These are phyloP conservation scores for Salmo trutta DNA, from an alignment of 2,797 vertebrate genomes.

Conservation along the genomic window DNA sequence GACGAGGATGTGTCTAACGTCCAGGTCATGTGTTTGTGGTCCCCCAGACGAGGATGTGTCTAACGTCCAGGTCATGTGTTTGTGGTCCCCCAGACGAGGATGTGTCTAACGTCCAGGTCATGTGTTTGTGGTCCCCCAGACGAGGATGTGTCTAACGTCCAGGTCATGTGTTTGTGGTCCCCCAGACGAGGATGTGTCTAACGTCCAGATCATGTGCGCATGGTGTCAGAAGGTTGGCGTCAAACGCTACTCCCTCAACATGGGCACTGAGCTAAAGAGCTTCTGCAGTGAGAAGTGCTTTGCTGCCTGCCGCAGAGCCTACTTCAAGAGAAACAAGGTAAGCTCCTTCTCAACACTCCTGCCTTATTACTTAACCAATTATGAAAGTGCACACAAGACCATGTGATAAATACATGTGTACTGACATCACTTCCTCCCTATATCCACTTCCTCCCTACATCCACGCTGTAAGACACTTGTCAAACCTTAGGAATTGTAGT, in stretches of 20 bases:
- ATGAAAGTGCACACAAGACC: not conserved
- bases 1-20: too few species aligned
- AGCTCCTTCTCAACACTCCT: constrained; percentile 45
- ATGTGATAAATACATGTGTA: not conserved
- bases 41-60: too few species aligned
- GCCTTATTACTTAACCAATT: constrained; percentile 4
- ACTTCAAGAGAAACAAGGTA: constrained; percentile 99
- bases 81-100: too few species aligned
- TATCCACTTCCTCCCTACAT: constrained; percentile 1
- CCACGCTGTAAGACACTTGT: not conserved
- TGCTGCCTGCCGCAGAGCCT: constrained; percentile 96
- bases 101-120: too few species aligned
- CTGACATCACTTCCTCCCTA: not conserved
- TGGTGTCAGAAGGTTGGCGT: constrained; percentile 99
- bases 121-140: too few species aligned
- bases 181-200: constrained; percentile 94
- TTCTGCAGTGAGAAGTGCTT: constrained; percentile 99
- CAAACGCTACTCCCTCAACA: constrained; percentile 98
- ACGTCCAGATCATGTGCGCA: constrained; percentile 98
- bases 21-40: too few species aligned
- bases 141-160: too few species aligned
- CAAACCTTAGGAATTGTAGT: not conserved
- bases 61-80: too few species aligned
- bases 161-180: not conserved
- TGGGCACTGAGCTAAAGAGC: constrained; percentile 98